Evolutionary conservation across 2,888 invertebrate genomes (phyloP).

Genomic region (Nemoura dubitans): DNA sequence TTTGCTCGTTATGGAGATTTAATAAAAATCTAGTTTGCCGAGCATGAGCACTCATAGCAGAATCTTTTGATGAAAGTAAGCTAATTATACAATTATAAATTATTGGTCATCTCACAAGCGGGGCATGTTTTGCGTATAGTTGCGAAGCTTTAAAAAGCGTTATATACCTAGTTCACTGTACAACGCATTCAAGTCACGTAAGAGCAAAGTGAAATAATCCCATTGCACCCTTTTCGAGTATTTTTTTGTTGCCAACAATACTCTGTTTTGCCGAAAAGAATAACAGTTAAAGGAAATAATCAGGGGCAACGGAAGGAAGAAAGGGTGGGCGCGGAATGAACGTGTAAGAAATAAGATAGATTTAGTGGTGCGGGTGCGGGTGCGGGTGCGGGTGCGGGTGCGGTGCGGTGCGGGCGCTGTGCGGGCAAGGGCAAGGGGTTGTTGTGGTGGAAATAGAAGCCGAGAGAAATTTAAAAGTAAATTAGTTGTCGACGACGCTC

Average conservation of each 20-base stretch:
- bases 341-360: constrained; percentile 42
- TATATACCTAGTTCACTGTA: no score
- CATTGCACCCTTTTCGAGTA: constrained; percentile 19
- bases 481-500: constrained; percentile 27
- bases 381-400: no score
- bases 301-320: constrained; percentile 33
- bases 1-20: constrained; percentile 29
- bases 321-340: constrained; percentile 20
- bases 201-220: neutral
- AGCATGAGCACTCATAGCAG: constrained; percentile 2
- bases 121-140: neutral
- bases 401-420: no score
- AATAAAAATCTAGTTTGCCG: constrained; percentile 29
- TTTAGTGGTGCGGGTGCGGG: neutral
- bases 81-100: constrained; percentile 14
- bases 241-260: constrained; percentile 25
- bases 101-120: constrained; percentile 18
- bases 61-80: constrained; percentile 16
- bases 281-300: constrained; percentile 42
- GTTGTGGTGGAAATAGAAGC: constrained; percentile 24
- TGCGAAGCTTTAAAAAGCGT: neutral
- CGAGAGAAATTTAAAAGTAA: constrained; percentile 40
- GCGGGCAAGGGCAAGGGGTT: neutral
- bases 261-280: constrained; percentile 33
- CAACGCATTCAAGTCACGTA: neutral